Conservation (phyloP, 2,888 invertebrate genomes). For the Timandra comae region DNA sequence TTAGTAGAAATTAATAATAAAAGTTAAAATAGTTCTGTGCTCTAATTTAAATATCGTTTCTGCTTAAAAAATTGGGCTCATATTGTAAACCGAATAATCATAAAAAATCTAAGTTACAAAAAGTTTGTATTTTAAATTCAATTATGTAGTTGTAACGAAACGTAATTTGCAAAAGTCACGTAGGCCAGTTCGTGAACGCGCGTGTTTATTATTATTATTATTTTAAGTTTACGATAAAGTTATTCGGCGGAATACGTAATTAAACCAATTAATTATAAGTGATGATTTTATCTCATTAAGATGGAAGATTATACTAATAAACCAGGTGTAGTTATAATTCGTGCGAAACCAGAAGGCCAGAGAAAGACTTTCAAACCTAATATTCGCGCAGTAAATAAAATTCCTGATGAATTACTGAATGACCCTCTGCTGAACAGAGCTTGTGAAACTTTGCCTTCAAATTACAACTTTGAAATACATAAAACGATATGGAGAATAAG, state of each 20-base stretch:
- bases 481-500: conserved; percentile 98
- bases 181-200: conserved; percentile 49
- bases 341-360: conserved; percentile 83
- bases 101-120: no score
- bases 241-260: conserved; percentile 39
- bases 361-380: conserved; percentile 87
- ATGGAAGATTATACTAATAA: conserved; percentile 56
- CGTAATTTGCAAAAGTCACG: conserved; percentile 61
- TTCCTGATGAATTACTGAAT: conserved; percentile 87
- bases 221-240: conserved; percentile 34
- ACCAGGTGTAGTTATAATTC: conserved; percentile 79
- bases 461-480: conserved; percentile 98
- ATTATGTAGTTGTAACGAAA: no score
- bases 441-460: conserved; percentile 86
- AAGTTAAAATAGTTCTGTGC: no score
- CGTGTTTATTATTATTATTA: conserved; percentile 62
- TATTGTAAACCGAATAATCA: no score
- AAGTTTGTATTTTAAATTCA: no score
- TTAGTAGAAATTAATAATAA: no score
- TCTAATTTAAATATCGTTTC: no score
- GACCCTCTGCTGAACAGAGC: conserved; percentile 84
- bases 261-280: conserved; percentile 4
- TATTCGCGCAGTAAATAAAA: conserved; percentile 83
- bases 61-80: no score
- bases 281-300: conserved; percentile 10